Base-by-base conservation (phyloP, 2,113 vertebrate species). In the Trematocara macrostoma region DNA sequence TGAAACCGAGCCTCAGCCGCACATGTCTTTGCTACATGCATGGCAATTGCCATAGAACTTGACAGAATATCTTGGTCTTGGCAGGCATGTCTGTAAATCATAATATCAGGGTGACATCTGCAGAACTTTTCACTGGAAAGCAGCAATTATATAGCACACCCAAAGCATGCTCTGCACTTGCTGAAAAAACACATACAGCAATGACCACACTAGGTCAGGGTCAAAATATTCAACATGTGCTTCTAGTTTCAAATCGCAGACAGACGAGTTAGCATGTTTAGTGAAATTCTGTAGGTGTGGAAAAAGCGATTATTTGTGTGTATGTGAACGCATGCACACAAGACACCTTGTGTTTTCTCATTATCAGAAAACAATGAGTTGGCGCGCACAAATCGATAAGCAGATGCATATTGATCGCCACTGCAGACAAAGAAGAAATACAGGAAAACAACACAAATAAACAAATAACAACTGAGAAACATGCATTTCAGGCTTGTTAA, bases 61-160 rank as follows among this genome's bases (percentile, higher is more conserved):
- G 94, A 96, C 93, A 95, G 92, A 94, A 83, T 90, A 84, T 88
- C 84, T 76, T 42, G 80, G 87, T 87, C 40, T 78, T 91, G 93
- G 87, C 92, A 91, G 81, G 80, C 84, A 29, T 88, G 85, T 88
- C 89, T 90, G 89, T 84, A 91, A 89, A 88, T 93, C 91, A 91
- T 71, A 93, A 89, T 85, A 80, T 40, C 51, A 59, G 34, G 35
- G 78, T 92, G 90, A 93, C 88, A 94, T 91, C 78, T 87, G 86
- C 81, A 92, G 79, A 91, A 83, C 78, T 84, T 91, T 91, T 56
- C 74, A 82, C 85, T 82, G 88, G 85, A 85, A 74, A 85, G 52
- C 79, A 78, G 85, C 81, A 87, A 87, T 92, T 91, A 90, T 61
- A 80, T 26, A 67, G 81, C 15, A 15, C 57, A 74, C 86, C 84